These are phyloP conservation scores for Bombylius major DNA, from an alignment of 2,888 invertebrate genomes.

Conservation along the genomic window DNA sequence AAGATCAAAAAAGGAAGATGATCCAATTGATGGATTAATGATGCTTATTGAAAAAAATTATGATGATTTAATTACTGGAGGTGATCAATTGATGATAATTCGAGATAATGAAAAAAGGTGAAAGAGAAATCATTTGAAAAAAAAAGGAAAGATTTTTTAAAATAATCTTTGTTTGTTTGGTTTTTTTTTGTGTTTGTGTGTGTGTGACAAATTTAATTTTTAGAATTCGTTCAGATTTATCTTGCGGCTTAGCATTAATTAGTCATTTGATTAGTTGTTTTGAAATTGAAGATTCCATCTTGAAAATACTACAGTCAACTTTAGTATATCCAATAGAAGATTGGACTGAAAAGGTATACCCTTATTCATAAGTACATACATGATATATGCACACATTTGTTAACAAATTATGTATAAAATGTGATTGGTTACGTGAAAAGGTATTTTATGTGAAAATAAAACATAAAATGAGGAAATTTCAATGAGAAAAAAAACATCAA, in stretches of 20 bases:
- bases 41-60: slow-evolving; percentile 36
- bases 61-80: slow-evolving; percentile 32
- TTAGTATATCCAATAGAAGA: slow-evolving; percentile 30
- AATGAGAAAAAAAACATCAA: too few relatives aligned
- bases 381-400: too few relatives aligned
- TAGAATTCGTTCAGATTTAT: slow-evolving; percentile 29
- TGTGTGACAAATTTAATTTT: not conserved
- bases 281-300: slow-evolving; percentile 27
- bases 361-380: too few relatives aligned
- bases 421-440: too few relatives aligned
- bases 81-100: slow-evolving; percentile 31
- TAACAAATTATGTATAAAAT: too few relatives aligned
- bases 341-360: slow-evolving; percentile 29
- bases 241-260: slow-evolving; percentile 27
- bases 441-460: too few relatives aligned
- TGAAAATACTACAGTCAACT: slow-evolving; percentile 26
- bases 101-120: slow-evolving; percentile 29
- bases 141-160: not conserved
- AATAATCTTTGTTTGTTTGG: not conserved
- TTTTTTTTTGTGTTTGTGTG: not conserved
- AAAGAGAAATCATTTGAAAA: not conserved
- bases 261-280: slow-evolving; percentile 27
- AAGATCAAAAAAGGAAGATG: slow-evolving; percentile 30
- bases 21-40: slow-evolving; percentile 29
- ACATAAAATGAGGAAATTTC: too few relatives aligned